Percentiles rank a stretch among this genome's conserved stretches.
Evolutionary conservation across 2,113 vertebrate species (phyloP).

Genomic region (Marcusenius ussheri): DNA sequence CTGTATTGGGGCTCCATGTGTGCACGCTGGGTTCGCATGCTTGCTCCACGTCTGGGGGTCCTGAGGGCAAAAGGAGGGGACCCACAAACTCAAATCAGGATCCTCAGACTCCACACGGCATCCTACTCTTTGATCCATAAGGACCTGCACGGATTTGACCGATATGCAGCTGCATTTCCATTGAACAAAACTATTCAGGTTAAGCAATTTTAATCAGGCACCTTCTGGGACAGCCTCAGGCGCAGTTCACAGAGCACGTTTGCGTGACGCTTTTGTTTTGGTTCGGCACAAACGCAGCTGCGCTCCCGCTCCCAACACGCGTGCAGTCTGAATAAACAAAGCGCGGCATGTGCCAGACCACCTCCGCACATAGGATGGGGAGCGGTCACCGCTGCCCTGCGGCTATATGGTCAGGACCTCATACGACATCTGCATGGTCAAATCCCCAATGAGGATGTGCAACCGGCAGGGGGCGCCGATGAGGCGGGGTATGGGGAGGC

Average conservation of each 20-base stretch:
- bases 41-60: constrained; percentile 95
- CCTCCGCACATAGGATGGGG: neutral
- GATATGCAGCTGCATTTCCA: neutral
- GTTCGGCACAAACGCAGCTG: neutral
- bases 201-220: constrained; percentile 4
- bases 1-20: constrained; percentile 90
- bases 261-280: neutral
- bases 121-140: neutral
- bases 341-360: neutral
- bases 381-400: neutral
- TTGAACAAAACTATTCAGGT: neutral
- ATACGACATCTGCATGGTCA: neutral
- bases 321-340: neutral
- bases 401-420: neutral
- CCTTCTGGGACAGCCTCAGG: neutral
- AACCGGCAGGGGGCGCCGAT: neutral
- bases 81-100: neutral
- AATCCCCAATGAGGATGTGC: neutral
- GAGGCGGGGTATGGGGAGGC: neutral
- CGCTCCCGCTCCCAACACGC: neutral
- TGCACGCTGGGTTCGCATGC: constrained; percentile 89
- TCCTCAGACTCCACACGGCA: neutral
- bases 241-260: neutral
- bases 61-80: constrained; percentile 49
- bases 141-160: neutral